phyloP scores from a whole-genome alignment of 2,888 invertebrate species.

The Drosophila prostipennis region DNA sequence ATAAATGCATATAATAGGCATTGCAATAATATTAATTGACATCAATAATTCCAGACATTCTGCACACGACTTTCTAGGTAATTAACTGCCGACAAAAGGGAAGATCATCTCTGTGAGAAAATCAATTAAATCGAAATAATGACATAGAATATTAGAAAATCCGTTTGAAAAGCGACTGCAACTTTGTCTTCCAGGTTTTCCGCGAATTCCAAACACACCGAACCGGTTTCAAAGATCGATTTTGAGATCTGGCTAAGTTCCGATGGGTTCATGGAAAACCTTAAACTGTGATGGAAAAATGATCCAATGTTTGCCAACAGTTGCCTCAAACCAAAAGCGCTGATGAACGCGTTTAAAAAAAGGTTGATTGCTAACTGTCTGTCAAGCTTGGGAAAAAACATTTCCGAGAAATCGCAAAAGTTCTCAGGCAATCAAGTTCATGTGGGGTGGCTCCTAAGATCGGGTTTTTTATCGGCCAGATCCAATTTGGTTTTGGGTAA shows the following conservation, averaged over 20 bases:
- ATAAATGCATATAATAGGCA: conserved; percentile 32
- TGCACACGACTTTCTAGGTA: conserved; percentile 38
- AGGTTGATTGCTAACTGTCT: conserved; percentile 7
- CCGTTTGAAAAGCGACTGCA: neutral
- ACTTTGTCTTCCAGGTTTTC: conserved; percentile 17
- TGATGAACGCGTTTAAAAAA: conserved; percentile 7
- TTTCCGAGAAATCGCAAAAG: conserved; percentile 31
- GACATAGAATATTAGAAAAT: conserved; percentile 5
- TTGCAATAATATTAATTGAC: conserved; percentile 37
- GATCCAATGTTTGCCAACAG: conserved; percentile 21
- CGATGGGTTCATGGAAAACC: conserved; percentile 30
- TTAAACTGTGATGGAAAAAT: conserved; percentile 20
- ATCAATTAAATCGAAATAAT: conserved; percentile 11
- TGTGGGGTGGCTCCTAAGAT: conserved; percentile 8
- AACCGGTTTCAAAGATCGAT: conserved; percentile 11
- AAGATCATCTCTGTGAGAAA: conserved; percentile 11
- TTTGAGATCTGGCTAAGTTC: conserved; percentile 4
- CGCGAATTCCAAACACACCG: conserved; percentile 7
- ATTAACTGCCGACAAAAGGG: conserved; percentile 23
- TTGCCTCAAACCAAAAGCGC: conserved; percentile 2
- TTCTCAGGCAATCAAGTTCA: conserved; percentile 12
- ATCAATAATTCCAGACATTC: conserved; percentile 21
- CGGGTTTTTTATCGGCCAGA: conserved; percentile 26
- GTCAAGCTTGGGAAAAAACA: conserved; percentile 33
- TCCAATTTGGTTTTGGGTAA: conserved; percentile 22